Conservation (phyloP, 1,140 invertebrate species). For the Himalopsyche phryganea region DNA sequence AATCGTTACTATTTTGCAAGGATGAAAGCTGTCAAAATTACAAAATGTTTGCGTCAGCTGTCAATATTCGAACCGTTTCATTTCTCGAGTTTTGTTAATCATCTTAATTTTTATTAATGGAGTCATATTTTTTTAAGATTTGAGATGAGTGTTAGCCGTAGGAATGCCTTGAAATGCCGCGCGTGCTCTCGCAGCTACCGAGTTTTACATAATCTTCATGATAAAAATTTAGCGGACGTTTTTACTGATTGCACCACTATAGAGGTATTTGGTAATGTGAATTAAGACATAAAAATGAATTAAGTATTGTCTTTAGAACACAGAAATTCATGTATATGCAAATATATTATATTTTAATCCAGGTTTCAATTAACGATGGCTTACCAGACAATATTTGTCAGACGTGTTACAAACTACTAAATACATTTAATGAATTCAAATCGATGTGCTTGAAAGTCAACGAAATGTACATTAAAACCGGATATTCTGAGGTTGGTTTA, state of each 20-base stretch:
- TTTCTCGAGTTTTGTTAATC: too few relatives aligned
- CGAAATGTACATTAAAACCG: background rate
- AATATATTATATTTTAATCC: background rate
- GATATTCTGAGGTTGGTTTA: background rate
- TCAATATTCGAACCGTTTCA: too few relatives aligned
- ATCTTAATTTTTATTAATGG: too few relatives aligned
- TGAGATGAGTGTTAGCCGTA: background rate
- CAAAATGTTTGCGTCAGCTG: too few relatives aligned
- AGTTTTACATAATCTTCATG: background rate
- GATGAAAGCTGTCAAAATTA: too few relatives aligned
- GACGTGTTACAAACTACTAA: conserved; percentile 6
- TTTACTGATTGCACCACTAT: conserved; percentile 6
- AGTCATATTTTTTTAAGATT: background rate
- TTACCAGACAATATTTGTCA: conserved; percentile 11
- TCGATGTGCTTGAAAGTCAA: conserved; percentile 7
- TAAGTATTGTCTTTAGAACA: background rate
- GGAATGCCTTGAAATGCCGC: background rate
- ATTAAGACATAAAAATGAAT: background rate
- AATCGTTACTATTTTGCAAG: too few relatives aligned
- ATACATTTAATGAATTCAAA: conserved; percentile 13
- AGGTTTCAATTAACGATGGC: conserved; percentile 5
- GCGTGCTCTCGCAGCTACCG: background rate
- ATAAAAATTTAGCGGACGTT: conserved; percentile 1
- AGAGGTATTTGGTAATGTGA: background rate
- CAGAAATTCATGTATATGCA: background rate